Evolutionary conservation across 1,140 invertebrate genomes (phyloP).

Genomic region (Drosophila oshimai): DNA sequence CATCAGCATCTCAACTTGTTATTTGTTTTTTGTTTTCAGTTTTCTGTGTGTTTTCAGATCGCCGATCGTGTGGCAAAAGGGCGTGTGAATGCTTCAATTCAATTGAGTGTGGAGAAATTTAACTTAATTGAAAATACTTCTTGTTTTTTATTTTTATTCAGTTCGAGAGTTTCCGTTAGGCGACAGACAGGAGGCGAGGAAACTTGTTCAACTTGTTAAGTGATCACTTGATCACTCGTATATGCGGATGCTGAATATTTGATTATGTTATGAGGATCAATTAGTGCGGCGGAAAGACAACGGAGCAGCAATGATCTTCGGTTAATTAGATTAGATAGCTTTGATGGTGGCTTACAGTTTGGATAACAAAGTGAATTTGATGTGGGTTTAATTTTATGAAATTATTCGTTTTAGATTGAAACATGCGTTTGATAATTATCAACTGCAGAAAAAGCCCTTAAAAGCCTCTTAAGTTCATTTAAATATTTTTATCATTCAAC

Average conservation of each 20-base stretch:
- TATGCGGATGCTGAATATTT: conserved; percentile 30
- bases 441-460: too few species aligned
- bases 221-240: conserved; percentile 18
- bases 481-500: too few species aligned
- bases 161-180: conserved; percentile 51
- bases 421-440: too few species aligned
- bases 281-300: conserved; percentile 4
- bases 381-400: background rate
- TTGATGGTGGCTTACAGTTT: background rate
- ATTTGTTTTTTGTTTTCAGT: conserved; percentile 1
- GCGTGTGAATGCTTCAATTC: conserved; percentile 69
- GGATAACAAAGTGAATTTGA: background rate
- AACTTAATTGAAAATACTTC: conserved; percentile 71
- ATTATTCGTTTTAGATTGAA: background rate
- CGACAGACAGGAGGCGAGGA: background rate
- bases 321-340: conserved; percentile 22
- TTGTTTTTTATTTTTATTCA: conserved; percentile 28
- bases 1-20: conserved; percentile 69
- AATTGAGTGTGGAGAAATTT: conserved; percentile 48
- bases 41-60: conserved; percentile 23
- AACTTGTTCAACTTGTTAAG: conserved; percentile 8
- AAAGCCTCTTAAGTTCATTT: too few species aligned
- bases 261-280: conserved; percentile 30
- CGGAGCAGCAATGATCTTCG: background rate
- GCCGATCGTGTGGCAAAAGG: conserved; percentile 72